phyloP scores from a whole-genome alignment of 37 sponge, comb jelly and placozoan genomes.

The Tethya wilhelma region DNA sequence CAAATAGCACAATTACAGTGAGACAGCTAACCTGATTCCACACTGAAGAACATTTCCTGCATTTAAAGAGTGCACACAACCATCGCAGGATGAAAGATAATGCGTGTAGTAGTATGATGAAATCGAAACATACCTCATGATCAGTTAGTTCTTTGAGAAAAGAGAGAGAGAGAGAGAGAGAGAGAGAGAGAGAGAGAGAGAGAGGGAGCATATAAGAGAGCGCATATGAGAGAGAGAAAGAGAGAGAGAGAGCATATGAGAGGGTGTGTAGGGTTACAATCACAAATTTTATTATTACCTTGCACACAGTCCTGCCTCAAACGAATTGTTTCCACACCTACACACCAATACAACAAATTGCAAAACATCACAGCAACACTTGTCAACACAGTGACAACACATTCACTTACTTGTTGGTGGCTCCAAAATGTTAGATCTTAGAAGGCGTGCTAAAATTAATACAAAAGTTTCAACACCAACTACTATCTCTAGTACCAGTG shows the following conservation, averaged over 20 bases:
- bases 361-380: not conserved
- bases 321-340: constrained; percentile 84
- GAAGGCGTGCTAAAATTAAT: constrained; percentile 56
- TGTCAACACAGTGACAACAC: no score
- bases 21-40: constrained; percentile 70
- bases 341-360: not conserved
- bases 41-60: constrained; percentile 84
- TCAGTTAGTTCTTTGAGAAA: constrained; percentile 70
- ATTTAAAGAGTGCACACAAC: not conserved
- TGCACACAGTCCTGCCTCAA: constrained; percentile 89
- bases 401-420: constrained; percentile 86
- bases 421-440: constrained; percentile 94
- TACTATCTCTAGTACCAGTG: not conserved
- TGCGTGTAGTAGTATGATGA: not conserved
- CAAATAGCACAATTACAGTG: not conserved
- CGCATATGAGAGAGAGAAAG: no score
- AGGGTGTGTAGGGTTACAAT: no score
- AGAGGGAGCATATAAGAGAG: no score
- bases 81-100: not conserved
- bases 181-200: no score
- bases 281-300: constrained; percentile 38
- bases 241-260: no score
- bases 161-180: not conserved
- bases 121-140: constrained; percentile 60
- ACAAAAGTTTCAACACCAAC: not conserved